Conservation (phyloP, 2,888 invertebrate species). For the Leptopterna dolabrata region DNA sequence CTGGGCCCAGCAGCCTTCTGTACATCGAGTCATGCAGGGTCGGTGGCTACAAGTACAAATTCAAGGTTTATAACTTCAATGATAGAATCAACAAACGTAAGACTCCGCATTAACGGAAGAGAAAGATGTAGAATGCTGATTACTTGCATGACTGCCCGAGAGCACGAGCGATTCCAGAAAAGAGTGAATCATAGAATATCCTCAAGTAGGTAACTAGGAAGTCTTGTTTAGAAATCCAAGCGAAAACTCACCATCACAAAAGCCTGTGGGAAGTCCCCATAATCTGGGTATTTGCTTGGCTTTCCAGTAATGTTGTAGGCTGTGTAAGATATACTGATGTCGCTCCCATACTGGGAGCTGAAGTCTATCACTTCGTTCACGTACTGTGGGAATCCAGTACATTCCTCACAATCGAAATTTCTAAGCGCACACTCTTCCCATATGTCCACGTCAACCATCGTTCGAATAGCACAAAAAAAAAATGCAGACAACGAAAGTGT, state of each 20-base stretch:
- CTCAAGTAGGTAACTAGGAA: too few relatives aligned
- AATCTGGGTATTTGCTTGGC: conserved; percentile 86
- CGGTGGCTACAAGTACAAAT: too few relatives aligned
- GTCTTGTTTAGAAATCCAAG: background rate
- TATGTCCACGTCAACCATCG: conserved; percentile 48
- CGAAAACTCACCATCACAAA: conserved; percentile 81
- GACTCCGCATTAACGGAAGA: too few relatives aligned
- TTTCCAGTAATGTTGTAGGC: conserved; percentile 87
- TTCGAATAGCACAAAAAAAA: background rate
- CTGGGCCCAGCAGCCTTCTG: too few relatives aligned
- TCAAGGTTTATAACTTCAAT: too few relatives aligned
- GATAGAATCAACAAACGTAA: too few relatives aligned
- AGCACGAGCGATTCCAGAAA: too few relatives aligned
- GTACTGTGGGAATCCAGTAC: conserved; percentile 71
- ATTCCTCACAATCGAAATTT: conserved; percentile 35
- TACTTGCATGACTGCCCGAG: too few relatives aligned
- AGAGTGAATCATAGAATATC: too few relatives aligned
- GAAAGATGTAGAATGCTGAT: too few relatives aligned
- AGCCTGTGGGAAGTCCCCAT: conserved; percentile 91
- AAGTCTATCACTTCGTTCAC: conserved; percentile 83
- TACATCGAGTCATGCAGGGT: too few relatives aligned
- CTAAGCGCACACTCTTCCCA: conserved; percentile 27
- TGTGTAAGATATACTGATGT: conserved; percentile 87
- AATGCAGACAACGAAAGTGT: too few relatives aligned
- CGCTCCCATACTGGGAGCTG: conserved; percentile 91